phyloP scores from a whole-genome alignment of 1,140 invertebrate genomes.

The Hylaeus volcanicus region DNA sequence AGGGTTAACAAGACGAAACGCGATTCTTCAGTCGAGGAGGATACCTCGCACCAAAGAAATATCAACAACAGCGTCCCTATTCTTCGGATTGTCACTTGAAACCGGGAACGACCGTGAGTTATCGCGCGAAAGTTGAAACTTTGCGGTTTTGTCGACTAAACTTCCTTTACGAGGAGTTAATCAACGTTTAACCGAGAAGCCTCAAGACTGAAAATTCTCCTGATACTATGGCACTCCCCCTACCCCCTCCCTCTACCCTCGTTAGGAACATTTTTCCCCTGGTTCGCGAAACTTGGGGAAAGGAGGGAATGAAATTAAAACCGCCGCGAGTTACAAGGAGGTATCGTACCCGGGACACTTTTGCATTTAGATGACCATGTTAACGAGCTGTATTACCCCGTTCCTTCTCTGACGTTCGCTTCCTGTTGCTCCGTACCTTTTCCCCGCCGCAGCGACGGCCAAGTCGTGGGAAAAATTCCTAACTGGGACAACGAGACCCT shows the following conservation, averaged over 20 bases:
- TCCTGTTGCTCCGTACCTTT: neutral
- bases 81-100: too few species aligned
- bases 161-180: neutral
- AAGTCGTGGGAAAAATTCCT: neutral
- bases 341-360: slow-evolving; percentile 17
- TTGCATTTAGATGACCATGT: slow-evolving; percentile 41
- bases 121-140: neutral
- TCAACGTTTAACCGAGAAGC: neutral
- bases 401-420: slow-evolving; percentile 31
- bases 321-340: slow-evolving; percentile 14
- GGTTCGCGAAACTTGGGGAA: neutral
- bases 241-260: too few species aligned
- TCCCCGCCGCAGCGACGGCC: too few species aligned
- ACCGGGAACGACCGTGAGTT: too few species aligned
- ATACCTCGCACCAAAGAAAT: too few species aligned
- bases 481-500: slow-evolving; percentile 4
- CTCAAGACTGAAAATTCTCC: neutral
- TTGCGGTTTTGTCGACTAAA: neutral
- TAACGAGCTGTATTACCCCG: slow-evolving; percentile 35
- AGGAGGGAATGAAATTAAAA: slow-evolving; percentile 31
- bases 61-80: too few species aligned
- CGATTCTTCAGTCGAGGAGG: too few species aligned
- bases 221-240: too few species aligned
- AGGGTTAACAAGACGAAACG: too few species aligned
- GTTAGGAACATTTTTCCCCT: too few species aligned